phyloP scores from a whole-genome alignment of 30 jellyfish, hydroid and myxozoan genomes.

The Aurelia aurita region DNA sequence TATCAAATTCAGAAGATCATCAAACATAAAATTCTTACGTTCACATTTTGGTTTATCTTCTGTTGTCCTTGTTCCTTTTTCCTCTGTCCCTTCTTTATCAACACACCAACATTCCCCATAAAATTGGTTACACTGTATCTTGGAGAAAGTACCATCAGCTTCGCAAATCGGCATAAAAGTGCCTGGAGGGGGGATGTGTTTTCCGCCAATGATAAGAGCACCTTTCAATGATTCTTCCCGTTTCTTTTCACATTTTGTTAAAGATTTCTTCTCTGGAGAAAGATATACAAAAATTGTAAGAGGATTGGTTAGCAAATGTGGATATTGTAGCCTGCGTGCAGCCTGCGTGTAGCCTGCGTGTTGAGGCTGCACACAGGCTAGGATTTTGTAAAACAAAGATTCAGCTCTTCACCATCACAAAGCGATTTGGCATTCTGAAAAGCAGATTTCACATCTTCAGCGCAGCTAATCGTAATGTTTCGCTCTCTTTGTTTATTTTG shows the following conservation, averaged over 20 bases:
- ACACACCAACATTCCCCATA: constrained; percentile 89
- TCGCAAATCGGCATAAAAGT: constrained; percentile 70
- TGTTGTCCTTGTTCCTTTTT: constrained; percentile 53
- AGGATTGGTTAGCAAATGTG: too few relatives aligned
- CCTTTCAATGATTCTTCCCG: constrained; percentile 29
- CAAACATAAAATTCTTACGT: neutral
- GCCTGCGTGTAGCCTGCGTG: too few relatives aligned
- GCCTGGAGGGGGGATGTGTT: constrained; percentile 54
- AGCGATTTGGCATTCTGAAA: too few relatives aligned
- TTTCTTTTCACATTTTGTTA: constrained; percentile 27
- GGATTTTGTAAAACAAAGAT: too few relatives aligned
- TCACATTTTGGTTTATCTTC: constrained; percentile 20
- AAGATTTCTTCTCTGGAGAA: constrained; percentile 23
- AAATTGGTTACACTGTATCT: constrained; percentile 67
- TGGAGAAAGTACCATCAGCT: constrained; percentile 63
- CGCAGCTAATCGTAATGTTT: too few relatives aligned
- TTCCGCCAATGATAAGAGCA: constrained; percentile 40
- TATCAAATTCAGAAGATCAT: too few relatives aligned
- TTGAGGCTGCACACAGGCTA: too few relatives aligned
- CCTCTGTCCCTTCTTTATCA: constrained; percentile 62
- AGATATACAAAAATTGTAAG: too few relatives aligned
- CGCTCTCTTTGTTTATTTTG: too few relatives aligned
- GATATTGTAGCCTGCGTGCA: too few relatives aligned
- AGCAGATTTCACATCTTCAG: too few relatives aligned
- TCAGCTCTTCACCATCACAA: too few relatives aligned